These are phyloP conservation scores for Sclerurus mexicanus DNA, from an alignment of 2,113 vertebrate species.

Conservation along the genomic window DNA sequence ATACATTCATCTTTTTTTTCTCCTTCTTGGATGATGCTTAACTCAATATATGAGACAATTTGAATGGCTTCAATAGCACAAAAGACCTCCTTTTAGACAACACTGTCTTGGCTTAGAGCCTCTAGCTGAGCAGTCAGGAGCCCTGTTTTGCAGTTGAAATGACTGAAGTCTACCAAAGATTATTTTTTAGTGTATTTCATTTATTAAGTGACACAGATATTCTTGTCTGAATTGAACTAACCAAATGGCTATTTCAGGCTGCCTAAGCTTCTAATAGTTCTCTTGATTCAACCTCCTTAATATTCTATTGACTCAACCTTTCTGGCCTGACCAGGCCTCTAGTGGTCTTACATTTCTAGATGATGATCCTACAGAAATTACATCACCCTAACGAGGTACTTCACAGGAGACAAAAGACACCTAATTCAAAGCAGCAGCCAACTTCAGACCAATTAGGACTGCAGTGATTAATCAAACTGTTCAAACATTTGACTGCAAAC, in stretches of 20 bases:
- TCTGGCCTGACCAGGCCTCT: not conserved
- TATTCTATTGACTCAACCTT: not conserved
- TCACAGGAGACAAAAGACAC: not conserved
- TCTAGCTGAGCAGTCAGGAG: not conserved
- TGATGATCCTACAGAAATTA: not conserved
- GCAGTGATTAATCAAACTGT: not conserved
- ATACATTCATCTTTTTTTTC: not conserved
- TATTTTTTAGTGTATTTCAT: not conserved
- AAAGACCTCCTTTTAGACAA: not conserved
- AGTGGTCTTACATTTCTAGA: not conserved
- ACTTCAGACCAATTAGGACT: not conserved
- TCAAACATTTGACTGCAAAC: constrained; percentile 2
- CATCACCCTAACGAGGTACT: not conserved
- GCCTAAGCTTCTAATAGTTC: not conserved
- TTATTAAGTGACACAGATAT: not conserved
- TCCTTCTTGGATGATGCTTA: not conserved
- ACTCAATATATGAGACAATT: not conserved
- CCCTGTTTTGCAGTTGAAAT: not conserved
- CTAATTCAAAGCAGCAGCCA: not conserved
- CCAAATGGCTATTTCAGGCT: not conserved
- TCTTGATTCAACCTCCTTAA: not conserved
- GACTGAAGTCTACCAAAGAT: not conserved
- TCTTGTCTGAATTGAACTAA: not conserved
- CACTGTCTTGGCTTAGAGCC: not conserved
- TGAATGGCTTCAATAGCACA: not conserved